phyloP scores from a whole-genome alignment of 30 jellyfish, hydroid and myxozoan genomes.

The Pseudorhiza aurosa region DNA sequence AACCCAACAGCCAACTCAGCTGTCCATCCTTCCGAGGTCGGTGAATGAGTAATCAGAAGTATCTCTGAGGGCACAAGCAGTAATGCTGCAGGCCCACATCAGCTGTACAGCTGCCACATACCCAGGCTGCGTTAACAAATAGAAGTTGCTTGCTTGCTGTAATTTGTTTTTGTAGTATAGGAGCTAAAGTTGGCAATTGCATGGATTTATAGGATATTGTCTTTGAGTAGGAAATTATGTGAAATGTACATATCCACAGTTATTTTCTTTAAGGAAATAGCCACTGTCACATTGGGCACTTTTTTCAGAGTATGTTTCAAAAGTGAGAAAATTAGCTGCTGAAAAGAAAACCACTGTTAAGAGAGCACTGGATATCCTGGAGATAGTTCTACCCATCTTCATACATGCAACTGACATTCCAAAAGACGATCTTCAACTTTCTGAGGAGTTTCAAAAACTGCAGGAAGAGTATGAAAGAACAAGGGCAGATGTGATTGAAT shows the following conservation, averaged over 20 bases:
- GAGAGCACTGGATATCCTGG: constrained; percentile 58
- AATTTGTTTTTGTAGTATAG: background rate
- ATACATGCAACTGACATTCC: constrained; percentile 37
- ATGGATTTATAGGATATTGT: background rate
- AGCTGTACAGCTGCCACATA: too few species aligned
- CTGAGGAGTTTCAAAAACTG: constrained; percentile 24
- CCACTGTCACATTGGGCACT: too few species aligned
- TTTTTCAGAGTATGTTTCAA: constrained; percentile 2
- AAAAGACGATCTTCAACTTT: constrained; percentile 23
- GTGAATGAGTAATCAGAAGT: too few species aligned
- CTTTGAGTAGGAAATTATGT: too few species aligned
- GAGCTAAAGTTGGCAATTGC: background rate
- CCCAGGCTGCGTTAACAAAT: too few species aligned
- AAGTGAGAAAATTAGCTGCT: constrained; percentile 24
- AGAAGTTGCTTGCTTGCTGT: background rate
- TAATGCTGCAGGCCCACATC: too few species aligned
- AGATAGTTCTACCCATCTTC: constrained; percentile 36
- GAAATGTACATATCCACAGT: too few species aligned
- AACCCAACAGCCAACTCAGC: too few species aligned
- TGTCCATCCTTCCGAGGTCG: too few species aligned
- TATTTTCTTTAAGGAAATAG: too few species aligned
- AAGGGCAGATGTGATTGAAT: constrained; percentile 10
- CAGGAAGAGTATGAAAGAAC: constrained; percentile 49
- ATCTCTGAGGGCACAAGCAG: too few species aligned
- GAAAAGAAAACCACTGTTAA: constrained; percentile 57